Evolutionary conservation across 2,113 vertebrate species (phyloP).

Genomic region (Carettochelys insculpta): DNA sequence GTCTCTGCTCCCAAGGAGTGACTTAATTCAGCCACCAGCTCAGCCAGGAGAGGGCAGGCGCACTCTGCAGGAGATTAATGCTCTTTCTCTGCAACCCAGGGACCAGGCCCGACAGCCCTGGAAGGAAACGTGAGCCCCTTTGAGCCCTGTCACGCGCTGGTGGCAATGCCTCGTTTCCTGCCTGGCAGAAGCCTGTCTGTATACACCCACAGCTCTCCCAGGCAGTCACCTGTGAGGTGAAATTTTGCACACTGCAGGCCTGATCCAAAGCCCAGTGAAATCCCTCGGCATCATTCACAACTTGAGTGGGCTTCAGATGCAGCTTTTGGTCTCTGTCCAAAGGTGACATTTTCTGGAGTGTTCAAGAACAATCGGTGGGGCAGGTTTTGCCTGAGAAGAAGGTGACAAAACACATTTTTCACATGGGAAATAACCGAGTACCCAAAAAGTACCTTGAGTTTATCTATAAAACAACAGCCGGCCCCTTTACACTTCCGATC

Average conservation of each 20-base stretch:
- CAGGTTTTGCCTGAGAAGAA: neutral
- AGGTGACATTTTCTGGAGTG: accelerated
- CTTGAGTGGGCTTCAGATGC: neutral
- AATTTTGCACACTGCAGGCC: neutral
- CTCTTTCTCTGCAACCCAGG: too few relatives aligned
- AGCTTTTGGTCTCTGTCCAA: neutral
- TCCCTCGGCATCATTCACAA: too few relatives aligned
- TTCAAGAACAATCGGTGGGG: neutral
- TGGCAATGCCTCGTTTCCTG: neutral
- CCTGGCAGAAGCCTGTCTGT: too few relatives aligned
- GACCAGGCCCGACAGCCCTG: too few relatives aligned
- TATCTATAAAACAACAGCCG: neutral
- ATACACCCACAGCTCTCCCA: neutral
- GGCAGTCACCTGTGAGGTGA: neutral
- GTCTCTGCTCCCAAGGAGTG: too few relatives aligned
- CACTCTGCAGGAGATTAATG: neutral
- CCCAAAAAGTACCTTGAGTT: too few relatives aligned
- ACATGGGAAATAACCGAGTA: too few relatives aligned
- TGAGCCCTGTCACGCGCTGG: too few relatives aligned
- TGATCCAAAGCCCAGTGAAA: neutral
- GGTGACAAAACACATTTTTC: neutral
- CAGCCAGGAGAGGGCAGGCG: neutral
- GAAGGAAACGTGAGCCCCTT: neutral
- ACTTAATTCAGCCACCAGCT: too few relatives aligned
- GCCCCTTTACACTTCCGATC: neutral